Evolutionary conservation across 1,140 invertebrate genomes (phyloP), one percentile per base, ranked within the genome.

Genomic region (Dermatophagoides farinae): DNA sequence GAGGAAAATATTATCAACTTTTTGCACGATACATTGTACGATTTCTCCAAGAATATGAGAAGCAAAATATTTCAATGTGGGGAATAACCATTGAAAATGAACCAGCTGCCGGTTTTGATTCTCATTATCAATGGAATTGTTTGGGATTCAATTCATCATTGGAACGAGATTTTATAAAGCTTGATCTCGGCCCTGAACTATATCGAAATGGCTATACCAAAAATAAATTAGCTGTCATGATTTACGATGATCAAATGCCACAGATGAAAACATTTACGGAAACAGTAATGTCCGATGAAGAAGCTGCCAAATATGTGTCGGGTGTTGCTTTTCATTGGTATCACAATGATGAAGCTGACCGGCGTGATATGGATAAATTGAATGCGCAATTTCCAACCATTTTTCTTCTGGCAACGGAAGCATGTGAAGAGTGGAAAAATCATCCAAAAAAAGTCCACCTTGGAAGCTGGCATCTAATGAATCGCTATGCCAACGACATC

Each of bases 301-400:
- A 58, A 14, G 51, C 51, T 14, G 49, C 50, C 31, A 57, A 57
- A 22, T 64, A 55, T 51, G 51, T 64, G 4, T n/a, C 44, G 11
- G 62, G 62, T 9, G 43, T 58, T 37, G 62, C 57, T 16, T 37
- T 88, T 1, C 88, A 90, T 70, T 90, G 82, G 81, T 90, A 80
- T 64, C 65, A 71, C 50, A 50, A 69, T 71, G 66, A 66, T 0
- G 65, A 70, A 1, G 68, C 77, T 64, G 16, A 47, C 12, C 65
- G 70, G 5, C 1, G 2, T 31, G 44, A 60, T 49, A 2, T 39
- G 4, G 31, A 20, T 25, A 37, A 38, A 23, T 67, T 89, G 0
- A 71, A 77, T 66, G 69, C 46, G 12, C 66, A 71, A 6, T 77
- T 78, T 60, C 75, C 76, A 10, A 67, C 74, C 57, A 69, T 73